Base-by-base conservation (phyloP, 2,797 vertebrate genomes). In the Lepilemur septentrionalis region DNA sequence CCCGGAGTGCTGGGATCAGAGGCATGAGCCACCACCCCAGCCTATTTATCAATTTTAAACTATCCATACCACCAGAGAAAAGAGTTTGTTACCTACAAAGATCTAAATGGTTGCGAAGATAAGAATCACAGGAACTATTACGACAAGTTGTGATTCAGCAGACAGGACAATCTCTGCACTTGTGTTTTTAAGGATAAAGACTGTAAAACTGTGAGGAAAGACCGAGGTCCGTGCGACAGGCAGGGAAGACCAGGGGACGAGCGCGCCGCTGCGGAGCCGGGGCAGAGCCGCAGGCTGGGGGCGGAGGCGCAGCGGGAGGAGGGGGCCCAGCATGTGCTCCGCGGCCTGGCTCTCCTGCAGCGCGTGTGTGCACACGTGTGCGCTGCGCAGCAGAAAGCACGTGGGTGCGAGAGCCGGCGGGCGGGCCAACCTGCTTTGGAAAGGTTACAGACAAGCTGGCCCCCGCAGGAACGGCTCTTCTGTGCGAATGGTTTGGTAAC, bases 381-480 rank as follows among this genome's bases (percentile, higher is more conserved):
- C n/a, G 8, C 63, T 9, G 55, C 9, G 9, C 55, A 11, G 55
- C 22, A n/a, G 15, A n/a, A 18, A 65, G 63, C 63, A n/a, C 8
- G 55, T 57, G 55, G 3, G 55, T n/a, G 48, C 48, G 7, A 65
- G 32, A 65, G 32, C 63, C 63, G 32, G 3, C 2, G 32, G 63
- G 63, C 22, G 23, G 23, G 22, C 22, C 63, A 17, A 1, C 1
- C 25, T 3, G 28, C 7, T 15, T 2, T 30, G 38, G 4, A 4
- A 3, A 1, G 2, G 23, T 13, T 20, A 2, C 28, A 43, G 57
- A 32, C 3, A 18, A 72, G 2, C 20, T 7, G 25, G 12, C 38
- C 41, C 22, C 48, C 35, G 35, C 32, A 5, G 43, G 10, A 89
- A 73, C 0, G 4, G 20, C 5, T 10, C 23, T 18, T 65, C 7